Evolutionary conservation across 2,113 vertebrate species (phyloP).

Genomic region (Tupaia chinensis): DNA sequence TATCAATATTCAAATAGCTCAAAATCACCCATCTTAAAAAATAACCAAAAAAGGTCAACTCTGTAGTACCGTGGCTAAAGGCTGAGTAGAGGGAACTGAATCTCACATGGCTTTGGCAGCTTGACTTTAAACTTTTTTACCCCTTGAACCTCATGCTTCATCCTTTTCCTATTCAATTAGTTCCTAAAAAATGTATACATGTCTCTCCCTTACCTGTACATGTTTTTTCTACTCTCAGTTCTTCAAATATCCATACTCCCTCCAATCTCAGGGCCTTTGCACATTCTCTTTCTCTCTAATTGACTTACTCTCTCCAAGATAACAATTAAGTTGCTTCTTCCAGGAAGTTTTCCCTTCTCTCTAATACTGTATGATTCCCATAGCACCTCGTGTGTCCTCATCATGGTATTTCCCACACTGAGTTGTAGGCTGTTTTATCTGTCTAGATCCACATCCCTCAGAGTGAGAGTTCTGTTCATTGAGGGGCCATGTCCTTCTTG

Average conservation of each 20-base stretch:
- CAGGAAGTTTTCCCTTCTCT: neutral
- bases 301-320: neutral
- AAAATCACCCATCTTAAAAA: neutral
- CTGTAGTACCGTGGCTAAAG: too few species aligned
- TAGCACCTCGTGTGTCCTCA: neutral
- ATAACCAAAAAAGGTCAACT: neutral
- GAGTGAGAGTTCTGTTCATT: neutral
- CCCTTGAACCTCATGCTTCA: neutral
- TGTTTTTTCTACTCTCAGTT: neutral
- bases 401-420: constrained; percentile 19
- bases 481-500: neutral
- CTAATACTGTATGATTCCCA: neutral
- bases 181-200: neutral
- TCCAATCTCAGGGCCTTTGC: neutral
- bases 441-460: neutral
- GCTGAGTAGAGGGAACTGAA: too few species aligned
- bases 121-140: neutral
- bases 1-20: neutral
- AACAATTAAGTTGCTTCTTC: constrained; percentile 30
- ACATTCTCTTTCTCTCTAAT: neutral
- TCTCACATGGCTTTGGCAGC: neutral
- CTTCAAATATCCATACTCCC: neutral
- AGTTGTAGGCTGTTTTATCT: neutral
- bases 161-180: neutral
- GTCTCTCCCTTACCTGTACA: neutral